These are phyloP conservation scores for Aeoliscus strigatus DNA, from an alignment of 2,797 vertebrate species.

Conservation along the genomic window DNA sequence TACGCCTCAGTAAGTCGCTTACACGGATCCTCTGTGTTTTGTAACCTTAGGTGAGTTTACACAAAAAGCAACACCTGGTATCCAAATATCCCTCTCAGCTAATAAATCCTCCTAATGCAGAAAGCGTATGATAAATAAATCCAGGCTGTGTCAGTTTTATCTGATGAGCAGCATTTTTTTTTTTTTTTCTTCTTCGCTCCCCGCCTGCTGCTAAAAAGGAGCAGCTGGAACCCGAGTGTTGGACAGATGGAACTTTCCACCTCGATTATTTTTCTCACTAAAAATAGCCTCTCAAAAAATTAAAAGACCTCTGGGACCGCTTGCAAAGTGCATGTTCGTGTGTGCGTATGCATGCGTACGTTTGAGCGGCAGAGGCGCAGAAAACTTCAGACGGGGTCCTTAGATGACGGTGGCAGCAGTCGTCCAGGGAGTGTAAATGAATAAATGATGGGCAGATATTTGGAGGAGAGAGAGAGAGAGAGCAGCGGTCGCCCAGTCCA, in stretches of 20 bases:
- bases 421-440: slow-evolving; percentile 61
- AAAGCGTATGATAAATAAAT: slow-evolving; percentile 23
- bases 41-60: slow-evolving; percentile 2
- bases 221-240: slow-evolving; percentile 79
- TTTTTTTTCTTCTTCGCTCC: slow-evolving; percentile 20
- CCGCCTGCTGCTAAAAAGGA: slow-evolving; percentile 69
- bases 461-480: slow-evolving; percentile 42
- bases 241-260: slow-evolving; percentile 85
- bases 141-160: slow-evolving; percentile 43
- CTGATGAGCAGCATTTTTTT: slow-evolving; percentile 38
- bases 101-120: slow-evolving; percentile 18
- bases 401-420: slow-evolving; percentile 49
- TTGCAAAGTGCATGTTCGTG: slow-evolving; percentile 58
- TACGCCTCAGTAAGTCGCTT: slow-evolving; percentile 1
- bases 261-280: slow-evolving; percentile 79
- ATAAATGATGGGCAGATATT: slow-evolving; percentile 74
- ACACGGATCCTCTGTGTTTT: not conserved
- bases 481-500: slow-evolving; percentile 32
- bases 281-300: slow-evolving; percentile 81
- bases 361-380: slow-evolving; percentile 55
- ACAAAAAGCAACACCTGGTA: not conserved
- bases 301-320: slow-evolving; percentile 75
- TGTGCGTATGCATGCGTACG: slow-evolving; percentile 23
- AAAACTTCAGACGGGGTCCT: slow-evolving; percentile 52
- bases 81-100: not conserved